phyloP scores from a whole-genome alignment of 2,113 vertebrate genomes.

The Hassar affinis region DNA sequence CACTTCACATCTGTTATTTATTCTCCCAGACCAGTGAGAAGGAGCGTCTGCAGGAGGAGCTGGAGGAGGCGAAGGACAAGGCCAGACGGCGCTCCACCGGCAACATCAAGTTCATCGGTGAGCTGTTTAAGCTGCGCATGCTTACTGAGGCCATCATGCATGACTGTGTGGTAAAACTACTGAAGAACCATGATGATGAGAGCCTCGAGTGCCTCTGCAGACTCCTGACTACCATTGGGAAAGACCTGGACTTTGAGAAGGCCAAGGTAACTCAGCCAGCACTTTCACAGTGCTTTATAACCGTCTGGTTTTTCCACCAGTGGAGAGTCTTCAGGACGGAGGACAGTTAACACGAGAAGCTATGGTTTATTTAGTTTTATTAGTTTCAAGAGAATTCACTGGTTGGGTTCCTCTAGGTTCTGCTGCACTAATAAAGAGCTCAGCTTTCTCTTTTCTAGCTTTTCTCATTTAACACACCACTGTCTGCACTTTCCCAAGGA shows the following conservation, averaged over 20 bases:
- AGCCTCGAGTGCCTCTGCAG: conserved; percentile 95
- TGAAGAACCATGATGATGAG: conserved; percentile 95
- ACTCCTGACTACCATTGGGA: conserved; percentile 95
- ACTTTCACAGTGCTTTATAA: not conserved
- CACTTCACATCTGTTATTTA: not conserved
- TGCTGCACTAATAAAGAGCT: too few species aligned
- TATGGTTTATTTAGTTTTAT: not conserved
- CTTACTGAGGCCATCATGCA: conserved; percentile 98
- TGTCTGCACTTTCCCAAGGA: not conserved
- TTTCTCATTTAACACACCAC: not conserved
- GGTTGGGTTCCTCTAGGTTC: not conserved
- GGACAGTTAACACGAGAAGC: not conserved
- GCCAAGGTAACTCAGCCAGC: conserved; percentile 81
- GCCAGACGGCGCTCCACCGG: conserved; percentile 93
- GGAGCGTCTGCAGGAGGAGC: conserved; percentile 85
- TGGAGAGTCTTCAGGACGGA: not conserved
- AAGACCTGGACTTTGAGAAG: conserved; percentile 96
- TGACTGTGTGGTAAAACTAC: conserved; percentile 94
- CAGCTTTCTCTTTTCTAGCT: not conserved
- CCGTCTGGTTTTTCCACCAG: not conserved
- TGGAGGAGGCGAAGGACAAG: conserved; percentile 93
- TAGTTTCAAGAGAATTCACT: not conserved
- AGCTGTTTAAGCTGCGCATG: conserved; percentile 98
- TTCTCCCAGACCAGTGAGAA: conserved; percentile 80
- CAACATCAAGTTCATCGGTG: conserved; percentile 96